These are phyloP conservation scores for Lepilemur septentrionalis DNA, from an alignment of 2,797 vertebrate genomes.

Conservation along the genomic window DNA sequence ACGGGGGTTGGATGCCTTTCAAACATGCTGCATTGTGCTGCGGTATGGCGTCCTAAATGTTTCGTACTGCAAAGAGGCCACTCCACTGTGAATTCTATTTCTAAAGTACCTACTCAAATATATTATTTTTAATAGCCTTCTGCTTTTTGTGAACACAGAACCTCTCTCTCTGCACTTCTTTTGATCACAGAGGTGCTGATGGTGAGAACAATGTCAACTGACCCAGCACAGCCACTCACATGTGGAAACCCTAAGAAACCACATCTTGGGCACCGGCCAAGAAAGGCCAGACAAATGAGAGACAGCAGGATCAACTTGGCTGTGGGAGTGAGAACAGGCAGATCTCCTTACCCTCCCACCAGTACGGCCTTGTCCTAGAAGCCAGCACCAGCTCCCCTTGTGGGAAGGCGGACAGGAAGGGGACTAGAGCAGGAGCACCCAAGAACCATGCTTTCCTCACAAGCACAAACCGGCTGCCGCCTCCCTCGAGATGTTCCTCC, in stretches of 20 bases:
- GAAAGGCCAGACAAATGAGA: conserved; percentile 10
- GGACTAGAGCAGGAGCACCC: no score
- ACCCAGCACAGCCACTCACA: not conserved
- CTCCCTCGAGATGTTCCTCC: not conserved
- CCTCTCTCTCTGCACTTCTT: not conserved
- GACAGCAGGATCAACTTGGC: not conserved
- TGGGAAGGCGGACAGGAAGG: not conserved
- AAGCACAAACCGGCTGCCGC: not conserved
- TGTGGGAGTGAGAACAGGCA: not conserved
- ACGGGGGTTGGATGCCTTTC: not conserved
- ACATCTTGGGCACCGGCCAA: not conserved
- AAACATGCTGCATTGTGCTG: not conserved
- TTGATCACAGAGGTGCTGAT: conserved; percentile 9
- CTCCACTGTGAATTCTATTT: not conserved
- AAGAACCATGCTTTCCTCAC: not conserved
- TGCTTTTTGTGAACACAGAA: not conserved
- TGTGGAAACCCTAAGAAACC: conserved; percentile 41
- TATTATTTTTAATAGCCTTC: not conserved
- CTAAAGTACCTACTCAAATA: not conserved
- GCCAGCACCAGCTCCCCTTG: not conserved
- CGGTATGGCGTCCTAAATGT: not conserved
- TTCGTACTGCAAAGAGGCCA: not conserved
- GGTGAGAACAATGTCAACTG: not conserved
- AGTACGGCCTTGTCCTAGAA: not conserved
- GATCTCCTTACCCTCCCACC: not conserved